These are phyloP conservation scores for Donacobius atricapilla DNA, from an alignment of 2,113 vertebrate genomes.

Conservation along the genomic window DNA sequence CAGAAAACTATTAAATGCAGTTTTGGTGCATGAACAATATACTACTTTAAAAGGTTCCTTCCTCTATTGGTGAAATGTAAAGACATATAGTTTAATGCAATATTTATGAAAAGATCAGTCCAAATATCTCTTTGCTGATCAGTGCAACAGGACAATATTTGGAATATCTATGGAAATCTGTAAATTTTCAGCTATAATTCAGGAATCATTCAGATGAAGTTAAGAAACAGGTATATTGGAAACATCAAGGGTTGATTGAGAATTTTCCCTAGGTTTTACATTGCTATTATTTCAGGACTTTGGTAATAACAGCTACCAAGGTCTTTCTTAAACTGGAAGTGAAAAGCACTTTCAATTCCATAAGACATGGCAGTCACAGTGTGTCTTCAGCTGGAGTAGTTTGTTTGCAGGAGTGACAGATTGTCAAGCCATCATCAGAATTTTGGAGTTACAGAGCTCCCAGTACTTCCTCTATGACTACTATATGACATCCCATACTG, in stretches of 20 bases:
- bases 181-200: constrained; percentile 32
- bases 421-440: background rate
- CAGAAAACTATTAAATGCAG: constrained; percentile 61
- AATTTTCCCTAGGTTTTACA: background rate
- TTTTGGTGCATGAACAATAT: constrained; percentile 60
- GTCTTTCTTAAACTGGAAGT: background rate
- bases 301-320: background rate
- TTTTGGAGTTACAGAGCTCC: background rate
- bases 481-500: background rate
- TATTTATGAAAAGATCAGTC: constrained; percentile 5
- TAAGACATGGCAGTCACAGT: background rate
- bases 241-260: background rate
- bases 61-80: constrained; percentile 14
- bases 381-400: background rate
- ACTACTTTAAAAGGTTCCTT: constrained; percentile 56
- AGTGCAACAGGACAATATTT: background rate
- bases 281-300: background rate
- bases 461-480: background rate
- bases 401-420: background rate
- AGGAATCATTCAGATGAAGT: background rate
- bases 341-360: background rate
- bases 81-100: background rate
- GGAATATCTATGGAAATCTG: background rate
- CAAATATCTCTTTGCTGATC: constrained; percentile 3
- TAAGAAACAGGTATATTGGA: background rate